Conservation (phyloP, 2,113 vertebrate genomes). For the Arizona elegans region DNA sequence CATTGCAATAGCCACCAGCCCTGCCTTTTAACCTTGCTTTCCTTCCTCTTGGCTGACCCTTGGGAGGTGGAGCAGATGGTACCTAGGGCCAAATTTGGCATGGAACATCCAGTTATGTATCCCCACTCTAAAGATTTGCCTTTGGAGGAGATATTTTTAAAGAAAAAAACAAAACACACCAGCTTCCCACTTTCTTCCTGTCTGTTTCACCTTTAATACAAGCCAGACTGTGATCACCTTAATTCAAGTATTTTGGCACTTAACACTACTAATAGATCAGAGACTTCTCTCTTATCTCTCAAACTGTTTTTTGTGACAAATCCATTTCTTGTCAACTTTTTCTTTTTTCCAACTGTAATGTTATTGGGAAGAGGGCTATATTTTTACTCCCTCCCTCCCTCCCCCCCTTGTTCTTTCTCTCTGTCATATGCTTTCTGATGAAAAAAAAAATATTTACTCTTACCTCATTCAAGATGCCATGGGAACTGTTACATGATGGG, state of each 20-base stretch:
- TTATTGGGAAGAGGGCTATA: background rate
- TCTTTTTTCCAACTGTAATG: constrained; percentile 6
- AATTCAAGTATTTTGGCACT: too few species aligned
- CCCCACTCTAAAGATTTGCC: background rate
- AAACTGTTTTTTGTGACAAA: background rate
- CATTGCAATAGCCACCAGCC: too few species aligned
- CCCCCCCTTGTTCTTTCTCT: background rate
- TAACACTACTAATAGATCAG: too few species aligned
- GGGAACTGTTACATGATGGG: background rate
- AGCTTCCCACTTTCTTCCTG: too few species aligned
- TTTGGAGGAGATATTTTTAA: background rate
- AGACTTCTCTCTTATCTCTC: background rate
- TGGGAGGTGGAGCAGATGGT: background rate
- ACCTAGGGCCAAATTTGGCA: background rate
- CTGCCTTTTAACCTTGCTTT: too few species aligned
- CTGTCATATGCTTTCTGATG: constrained; percentile 30
- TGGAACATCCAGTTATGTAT: background rate
- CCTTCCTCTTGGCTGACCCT: background rate
- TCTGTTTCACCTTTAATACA: too few species aligned
- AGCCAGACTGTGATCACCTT: too few species aligned
- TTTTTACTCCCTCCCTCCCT: background rate
- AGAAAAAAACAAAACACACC: too few species aligned
- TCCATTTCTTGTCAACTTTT: background rate
- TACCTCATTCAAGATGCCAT: constrained; percentile 33
- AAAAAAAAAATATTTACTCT: constrained; percentile 27